Base-by-base conservation (phyloP, 1,140 invertebrate species). In the Drosophila truncata region DNA sequence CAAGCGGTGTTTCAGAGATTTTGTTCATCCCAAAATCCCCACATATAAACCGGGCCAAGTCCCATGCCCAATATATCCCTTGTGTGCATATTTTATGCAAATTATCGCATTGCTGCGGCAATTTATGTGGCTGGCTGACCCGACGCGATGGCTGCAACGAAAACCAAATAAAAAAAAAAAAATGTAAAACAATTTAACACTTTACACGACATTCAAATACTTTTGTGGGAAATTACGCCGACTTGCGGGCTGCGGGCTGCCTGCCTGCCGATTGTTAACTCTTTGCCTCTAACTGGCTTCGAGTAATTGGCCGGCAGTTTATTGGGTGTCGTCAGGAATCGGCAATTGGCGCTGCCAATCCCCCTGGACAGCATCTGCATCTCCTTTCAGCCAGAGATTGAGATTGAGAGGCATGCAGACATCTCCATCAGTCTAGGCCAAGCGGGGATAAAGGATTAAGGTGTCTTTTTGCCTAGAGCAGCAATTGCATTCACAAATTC, bases 141-240 rank as follows among this genome's bases (percentile, higher is more conserved):
- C 75, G 37, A 72, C 76, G 63, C 54, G 20, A 23, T 49, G 59
- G 50, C 35, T 9, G 33, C 18, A 37, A 47, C 13, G 1, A 42
- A 47, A 82, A 49, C 82, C 75, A 90, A 90, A 88, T n/a, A 88
- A 81, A 73, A 88, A 14, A 4, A 46, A 49, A 80, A 52, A 87
- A 82, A 88, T 88, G 72, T 88, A 88, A 88, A 88, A 90, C 81
- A 88, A 88, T 88, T 88, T 88, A 90, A 90, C 85, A 88, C 85
- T 88, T 88, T 88, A 88, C 85, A 88, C 85, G 85, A 88, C 85
- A 88, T 90, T 91, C 85, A 85, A 88, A 88, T 88, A 88, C 78
- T 88, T 88, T 85, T 81, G 66, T 91, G 86, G 86, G 85, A 88
- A 88, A 88, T 88, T 90, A 78, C 78, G 74, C 23, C 72, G 82